Conservation (phyloP, 2,888 invertebrate genomes). For the Danaus chrysippus region DNA sequence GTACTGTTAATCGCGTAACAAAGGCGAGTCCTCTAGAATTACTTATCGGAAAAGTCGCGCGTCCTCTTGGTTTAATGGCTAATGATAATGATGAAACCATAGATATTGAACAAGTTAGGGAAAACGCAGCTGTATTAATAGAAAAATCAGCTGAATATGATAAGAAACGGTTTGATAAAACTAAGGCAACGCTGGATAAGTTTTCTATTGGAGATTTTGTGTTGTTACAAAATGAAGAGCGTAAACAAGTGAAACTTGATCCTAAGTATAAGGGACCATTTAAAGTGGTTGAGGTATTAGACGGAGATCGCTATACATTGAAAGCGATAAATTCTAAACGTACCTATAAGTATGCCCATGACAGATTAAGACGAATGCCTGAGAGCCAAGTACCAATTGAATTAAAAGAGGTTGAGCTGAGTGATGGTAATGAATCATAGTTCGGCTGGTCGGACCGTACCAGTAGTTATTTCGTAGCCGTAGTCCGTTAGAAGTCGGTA, state of each 20-base stretch:
- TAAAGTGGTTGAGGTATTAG: conserved; percentile 4
- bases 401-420: background rate
- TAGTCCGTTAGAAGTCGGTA: background rate
- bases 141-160: conserved; percentile 14
- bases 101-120: conserved; percentile 16
- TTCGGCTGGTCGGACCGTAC: no score
- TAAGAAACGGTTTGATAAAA: conserved; percentile 20
- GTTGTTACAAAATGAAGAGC: conserved; percentile 18
- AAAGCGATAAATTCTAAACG: conserved; percentile 24
- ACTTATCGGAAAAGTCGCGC: conserved; percentile 34
- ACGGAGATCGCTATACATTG: conserved; percentile 14
- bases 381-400: background rate
- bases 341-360: conserved; percentile 32
- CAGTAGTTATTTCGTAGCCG: no score
- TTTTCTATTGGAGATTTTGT: conserved; percentile 23
- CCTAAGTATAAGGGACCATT: conserved; percentile 8
- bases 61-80: conserved; percentile 27
- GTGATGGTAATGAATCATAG: background rate
- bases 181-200: conserved; percentile 13
- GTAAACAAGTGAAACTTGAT: conserved; percentile 11
- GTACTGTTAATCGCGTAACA: conserved; percentile 33
- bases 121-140: conserved; percentile 5
- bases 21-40: conserved; percentile 38
- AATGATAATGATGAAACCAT: conserved; percentile 15
- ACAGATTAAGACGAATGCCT: conserved; percentile 19